These are phyloP conservation scores for Spongia lamella DNA, from an alignment of 37 sponge, comb jelly and placozoan species.

Conservation along the genomic window DNA sequence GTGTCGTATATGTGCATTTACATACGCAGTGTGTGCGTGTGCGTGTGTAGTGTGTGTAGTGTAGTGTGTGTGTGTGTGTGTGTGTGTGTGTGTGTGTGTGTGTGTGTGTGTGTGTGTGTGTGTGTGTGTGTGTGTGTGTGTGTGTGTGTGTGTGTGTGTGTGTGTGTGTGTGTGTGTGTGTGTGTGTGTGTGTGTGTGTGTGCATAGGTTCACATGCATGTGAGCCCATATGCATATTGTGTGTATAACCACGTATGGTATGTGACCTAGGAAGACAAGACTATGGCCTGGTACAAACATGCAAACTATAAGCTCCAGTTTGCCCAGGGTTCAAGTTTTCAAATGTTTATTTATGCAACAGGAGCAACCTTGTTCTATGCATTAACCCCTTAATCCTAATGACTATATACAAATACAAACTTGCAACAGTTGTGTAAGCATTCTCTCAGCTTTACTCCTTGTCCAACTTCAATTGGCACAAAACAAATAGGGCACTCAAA, in stretches of 20 bases:
- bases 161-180: conserved; percentile 27
- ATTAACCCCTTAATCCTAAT: too few species aligned
- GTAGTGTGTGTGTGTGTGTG: conserved; percentile 3
- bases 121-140: conserved; percentile 45
- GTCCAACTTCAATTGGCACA: conserved; percentile 60
- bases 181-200: conserved; percentile 36
- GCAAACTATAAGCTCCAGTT: too few species aligned
- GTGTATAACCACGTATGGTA: too few species aligned
- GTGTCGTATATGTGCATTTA: too few species aligned
- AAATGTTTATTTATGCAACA: too few species aligned
- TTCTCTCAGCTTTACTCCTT: conserved; percentile 77
- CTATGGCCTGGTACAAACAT: too few species aligned
- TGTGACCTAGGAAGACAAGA: too few species aligned
- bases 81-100: conserved; percentile 24
- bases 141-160: conserved; percentile 35
- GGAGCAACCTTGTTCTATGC: neutral
- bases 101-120: conserved; percentile 28
- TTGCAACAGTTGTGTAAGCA: conserved; percentile 91
- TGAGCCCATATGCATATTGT: neutral
- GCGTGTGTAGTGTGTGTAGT: too few species aligned
- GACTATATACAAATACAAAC: conserved; percentile 27
- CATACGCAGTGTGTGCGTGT: neutral
- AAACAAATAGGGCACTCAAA: conserved; percentile 87
- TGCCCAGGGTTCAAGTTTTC: too few species aligned
- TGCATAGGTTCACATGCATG: conserved; percentile 7